Evolutionary conservation across 1,140 invertebrate species (phyloP).

Genomic region (Rhizoglyphus robini): DNA sequence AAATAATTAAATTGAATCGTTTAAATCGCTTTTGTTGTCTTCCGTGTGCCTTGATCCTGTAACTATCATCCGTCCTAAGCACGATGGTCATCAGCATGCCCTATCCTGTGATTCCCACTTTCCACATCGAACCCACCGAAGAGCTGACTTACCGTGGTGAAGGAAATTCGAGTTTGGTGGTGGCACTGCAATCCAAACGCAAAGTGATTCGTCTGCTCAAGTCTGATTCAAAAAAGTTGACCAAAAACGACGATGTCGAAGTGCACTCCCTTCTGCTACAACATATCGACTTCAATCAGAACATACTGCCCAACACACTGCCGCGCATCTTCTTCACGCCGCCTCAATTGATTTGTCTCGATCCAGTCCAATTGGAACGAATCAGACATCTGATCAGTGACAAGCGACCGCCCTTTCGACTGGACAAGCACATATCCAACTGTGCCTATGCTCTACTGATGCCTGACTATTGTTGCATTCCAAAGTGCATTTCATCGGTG

Average conservation of each 20-base stretch:
- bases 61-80: too few relatives aligned
- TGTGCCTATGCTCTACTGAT: constrained; percentile 21
- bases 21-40: too few relatives aligned
- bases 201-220: constrained; percentile 18
- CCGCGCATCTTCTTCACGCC: not conserved
- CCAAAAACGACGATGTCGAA: constrained; percentile 1
- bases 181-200: constrained; percentile 21
- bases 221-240: not conserved
- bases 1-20: too few relatives aligned
- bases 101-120: too few relatives aligned
- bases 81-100: too few relatives aligned
- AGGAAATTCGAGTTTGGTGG: constrained; percentile 24
- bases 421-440: constrained; percentile 17
- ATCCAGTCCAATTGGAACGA: not conserved
- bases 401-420: constrained; percentile 19
- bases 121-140: too few relatives aligned
- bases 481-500: not conserved
- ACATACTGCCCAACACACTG: not conserved
- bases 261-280: not conserved
- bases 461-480: constrained; percentile 21
- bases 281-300: constrained; percentile 16
- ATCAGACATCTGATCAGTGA: not conserved
- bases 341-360: constrained; percentile 12
- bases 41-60: too few relatives aligned
- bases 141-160: constrained; percentile 26